phyloP scores from a whole-genome alignment of 2,888 invertebrate species.

The Charanyca ferruginea region DNA sequence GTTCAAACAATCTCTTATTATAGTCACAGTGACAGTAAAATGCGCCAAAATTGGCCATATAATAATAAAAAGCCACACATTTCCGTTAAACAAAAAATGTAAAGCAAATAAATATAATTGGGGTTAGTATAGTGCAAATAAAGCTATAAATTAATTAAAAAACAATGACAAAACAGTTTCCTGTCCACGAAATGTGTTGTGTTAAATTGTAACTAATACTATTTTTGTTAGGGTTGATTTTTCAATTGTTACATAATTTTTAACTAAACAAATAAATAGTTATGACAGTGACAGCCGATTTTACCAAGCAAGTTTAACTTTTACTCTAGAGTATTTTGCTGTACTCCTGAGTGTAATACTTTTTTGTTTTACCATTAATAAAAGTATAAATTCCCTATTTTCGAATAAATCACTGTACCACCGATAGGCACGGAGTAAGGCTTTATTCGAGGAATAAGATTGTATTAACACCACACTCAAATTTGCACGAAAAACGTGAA shows the following conservation, averaged over 20 bases:
- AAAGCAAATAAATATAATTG: slow-evolving; percentile 62
- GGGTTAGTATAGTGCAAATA: slow-evolving; percentile 85
- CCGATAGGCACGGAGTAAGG: too few species aligned
- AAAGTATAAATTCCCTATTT: too few species aligned
- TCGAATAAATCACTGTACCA: too few species aligned
- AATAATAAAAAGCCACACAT: slow-evolving; percentile 39
- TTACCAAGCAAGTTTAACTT: too few species aligned
- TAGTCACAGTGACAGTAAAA: slow-evolving; percentile 21
- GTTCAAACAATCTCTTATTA: slow-evolving; percentile 1
- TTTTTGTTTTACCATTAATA: too few species aligned
- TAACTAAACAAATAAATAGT: background rate
- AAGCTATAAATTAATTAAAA: slow-evolving; percentile 65
- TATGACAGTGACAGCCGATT: too few species aligned
- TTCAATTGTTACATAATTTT: background rate
- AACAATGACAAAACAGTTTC: slow-evolving; percentile 71
- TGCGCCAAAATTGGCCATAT: slow-evolving; percentile 1
- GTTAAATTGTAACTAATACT: slow-evolving; percentile 69
- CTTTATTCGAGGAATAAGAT: too few species aligned
- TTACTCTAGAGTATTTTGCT: too few species aligned
- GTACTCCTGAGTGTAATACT: too few species aligned
- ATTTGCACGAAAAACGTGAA: too few species aligned
- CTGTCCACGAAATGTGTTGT: slow-evolving; percentile 89
- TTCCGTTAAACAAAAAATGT: slow-evolving; percentile 15
- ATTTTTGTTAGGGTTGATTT: slow-evolving; percentile 2
- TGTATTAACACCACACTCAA: too few species aligned